Evolutionary conservation across 2,888 invertebrate genomes (phyloP), one percentile per base, ranked within the genome.

Genomic region (Platycheirus rosarum): DNA sequence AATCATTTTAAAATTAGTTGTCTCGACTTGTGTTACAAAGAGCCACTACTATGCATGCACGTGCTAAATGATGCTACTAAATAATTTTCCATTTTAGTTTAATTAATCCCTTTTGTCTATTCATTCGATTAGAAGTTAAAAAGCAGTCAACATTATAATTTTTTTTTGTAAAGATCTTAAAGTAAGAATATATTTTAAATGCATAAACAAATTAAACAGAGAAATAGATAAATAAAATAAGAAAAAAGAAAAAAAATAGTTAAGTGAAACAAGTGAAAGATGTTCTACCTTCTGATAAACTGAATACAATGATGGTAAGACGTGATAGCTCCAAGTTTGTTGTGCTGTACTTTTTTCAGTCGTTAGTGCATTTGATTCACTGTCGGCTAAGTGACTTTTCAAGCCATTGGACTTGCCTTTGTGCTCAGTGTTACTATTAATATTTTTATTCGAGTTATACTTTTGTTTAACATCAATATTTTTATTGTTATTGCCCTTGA

Each of bases 251-350:
- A 55, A 26, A 9, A 14, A 55, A 40, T 37, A n/a, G n/a, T 40
- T 40, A 29, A 60, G 63, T 51, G 60, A 66, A 76, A 66, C 66
- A 63, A 77, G 76, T 77, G 70, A 70, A 70, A 80, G 65, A 79
- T 79, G 55, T 66, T 85, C 88, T 92, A 96, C 96, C 96, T 96
- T 96, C 92, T 96, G 96, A 88, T 95, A 95, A 90, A 93, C 93
- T 90, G 95, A 94, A 92, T 96, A 96, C 89, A 96, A 93, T 88
- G 95, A 95, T 87, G 96, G 96, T 89, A 95, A 93, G 87, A 96
- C 94, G 92, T 96, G 96, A 91, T 95, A 96, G 90, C 95, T 95
- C 96, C 96, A 96, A 79, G 94, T 93, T 88, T 93, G 93, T 57
- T 90, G 90, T 88, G 90, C 89, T 86, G 88, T 88, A 87, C 87